phyloP scores from a whole-genome alignment of 1,140 invertebrate species.

The Zaprionus tsacasi region DNA sequence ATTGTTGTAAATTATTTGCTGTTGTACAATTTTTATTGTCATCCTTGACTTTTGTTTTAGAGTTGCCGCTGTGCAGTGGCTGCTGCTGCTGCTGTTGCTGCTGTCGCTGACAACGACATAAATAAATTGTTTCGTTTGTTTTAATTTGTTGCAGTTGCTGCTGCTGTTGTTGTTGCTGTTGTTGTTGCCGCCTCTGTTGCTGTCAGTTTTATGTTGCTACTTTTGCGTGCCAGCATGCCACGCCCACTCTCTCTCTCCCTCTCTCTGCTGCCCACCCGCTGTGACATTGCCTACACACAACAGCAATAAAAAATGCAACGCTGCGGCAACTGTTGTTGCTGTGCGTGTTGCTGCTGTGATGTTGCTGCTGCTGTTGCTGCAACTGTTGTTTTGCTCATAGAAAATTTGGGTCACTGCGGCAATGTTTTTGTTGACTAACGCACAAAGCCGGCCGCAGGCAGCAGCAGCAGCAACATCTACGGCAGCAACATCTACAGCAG shows the following conservation, averaged over 20 bases:
- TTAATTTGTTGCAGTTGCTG: constrained; percentile 62
- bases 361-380: constrained; percentile 34
- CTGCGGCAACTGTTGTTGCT: constrained; percentile 35
- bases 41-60: constrained; percentile 50
- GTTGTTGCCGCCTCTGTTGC: constrained; percentile 48
- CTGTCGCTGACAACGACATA: constrained; percentile 53
- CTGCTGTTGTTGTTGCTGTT: constrained; percentile 49
- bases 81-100: constrained; percentile 23
- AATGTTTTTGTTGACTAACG: constrained; percentile 72
- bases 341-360: constrained; percentile 23
- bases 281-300: constrained; percentile 52
- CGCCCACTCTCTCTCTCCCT: background rate
- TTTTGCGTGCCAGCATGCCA: constrained; percentile 28
- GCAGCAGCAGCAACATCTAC: background rate
- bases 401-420: constrained; percentile 78
- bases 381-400: constrained; percentile 48
- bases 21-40: constrained; percentile 44
- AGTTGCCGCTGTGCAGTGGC: constrained; percentile 19
- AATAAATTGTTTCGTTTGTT: constrained; percentile 59
- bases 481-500: background rate
- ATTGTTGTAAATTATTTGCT: constrained; percentile 52
- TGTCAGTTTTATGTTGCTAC: constrained; percentile 78
- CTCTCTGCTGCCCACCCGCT: constrained; percentile 19
- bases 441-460: constrained; percentile 40
- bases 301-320: constrained; percentile 68